A percentile compares a stretch with the other conserved stretches of the same genome.
These are phyloP conservation scores for Rhinophrynus dorsalis DNA, from an alignment of 2,797 vertebrate genomes.

Conservation along the genomic window DNA sequence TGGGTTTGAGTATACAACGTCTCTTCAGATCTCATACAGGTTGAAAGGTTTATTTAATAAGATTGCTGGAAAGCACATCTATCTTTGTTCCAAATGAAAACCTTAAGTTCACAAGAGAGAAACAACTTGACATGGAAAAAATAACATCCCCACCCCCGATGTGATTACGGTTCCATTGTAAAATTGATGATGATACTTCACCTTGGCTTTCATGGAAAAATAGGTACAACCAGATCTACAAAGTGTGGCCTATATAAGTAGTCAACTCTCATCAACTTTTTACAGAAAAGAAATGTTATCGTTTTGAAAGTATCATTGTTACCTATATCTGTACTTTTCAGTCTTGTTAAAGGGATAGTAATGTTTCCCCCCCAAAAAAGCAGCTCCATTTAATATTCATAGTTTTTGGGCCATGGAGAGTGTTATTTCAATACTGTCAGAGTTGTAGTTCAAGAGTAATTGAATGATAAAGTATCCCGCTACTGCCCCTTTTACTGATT, in stretches of 20 bases:
- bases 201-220: slow-evolving; percentile 10
- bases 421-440: too few relatives aligned
- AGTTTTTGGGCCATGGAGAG: too few relatives aligned
- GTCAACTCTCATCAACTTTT: neutral
- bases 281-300: neutral
- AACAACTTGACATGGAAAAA: slow-evolving; percentile 37
- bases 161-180: slow-evolving; percentile 49
- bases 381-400: too few relatives aligned
- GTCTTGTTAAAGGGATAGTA: too few relatives aligned
- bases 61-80: neutral
- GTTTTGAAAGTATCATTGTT: slow-evolving; percentile 27
- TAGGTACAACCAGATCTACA: slow-evolving; percentile 23
- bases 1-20: too few relatives aligned
- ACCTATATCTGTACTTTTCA: slow-evolving; percentile 14
- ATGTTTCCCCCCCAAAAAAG: too few relatives aligned
- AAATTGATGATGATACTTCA: slow-evolving; percentile 28
- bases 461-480: too few relatives aligned
- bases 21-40: too few relatives aligned
- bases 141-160: slow-evolving; percentile 16
- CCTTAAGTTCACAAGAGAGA: slow-evolving; percentile 15
- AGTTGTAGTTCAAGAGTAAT: too few relatives aligned
- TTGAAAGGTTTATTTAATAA: slow-evolving; percentile 29
- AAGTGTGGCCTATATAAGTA: slow-evolving; percentile 11
- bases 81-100: slow-evolving; percentile 9
- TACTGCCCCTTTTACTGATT: too few relatives aligned